A percentile compares a stretch with the other conserved stretches of the same genome.
Evolutionary conservation across 2,797 vertebrate species (phyloP).

Genomic region (Xenentodon cancila): DNA sequence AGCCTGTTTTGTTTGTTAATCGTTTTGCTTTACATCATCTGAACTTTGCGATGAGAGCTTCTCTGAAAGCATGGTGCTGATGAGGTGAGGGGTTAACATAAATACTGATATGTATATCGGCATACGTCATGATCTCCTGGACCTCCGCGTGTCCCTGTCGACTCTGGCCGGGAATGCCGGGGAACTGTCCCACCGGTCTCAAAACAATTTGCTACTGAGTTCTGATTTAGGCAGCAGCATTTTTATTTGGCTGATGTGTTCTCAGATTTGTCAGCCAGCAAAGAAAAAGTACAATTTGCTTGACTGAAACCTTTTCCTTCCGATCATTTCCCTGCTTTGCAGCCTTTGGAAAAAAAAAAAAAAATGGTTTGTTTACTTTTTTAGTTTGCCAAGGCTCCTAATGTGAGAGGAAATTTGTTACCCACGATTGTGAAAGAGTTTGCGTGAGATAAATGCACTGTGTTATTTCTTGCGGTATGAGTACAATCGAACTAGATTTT

Average conservation of each 20-base stretch:
- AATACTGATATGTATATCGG: constrained; percentile 58
- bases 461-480: constrained; percentile 66
- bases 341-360: constrained; percentile 12
- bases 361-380: constrained; percentile 16
- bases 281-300: constrained; percentile 4
- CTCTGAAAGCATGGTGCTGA: constrained; percentile 6
- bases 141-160: constrained; percentile 7
- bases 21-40: constrained; percentile 19
- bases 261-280: constrained; percentile 1
- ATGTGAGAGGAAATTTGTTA: constrained; percentile 44
- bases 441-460: constrained; percentile 61
- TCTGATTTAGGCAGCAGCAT: constrained; percentile 3
- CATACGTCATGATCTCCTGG: constrained; percentile 36
- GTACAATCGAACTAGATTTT: constrained; percentile 67
- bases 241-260: neutral
- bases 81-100: constrained; percentile 27
- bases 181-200: too few relatives aligned
- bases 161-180: neutral
- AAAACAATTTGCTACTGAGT: neutral
- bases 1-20: constrained; percentile 22
- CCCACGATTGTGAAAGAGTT: constrained; percentile 59
- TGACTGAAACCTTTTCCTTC: neutral
- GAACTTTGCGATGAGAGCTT: constrained; percentile 11
- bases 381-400: constrained; percentile 43
- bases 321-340: constrained; percentile 3